A percentile compares a stretch with the other conserved stretches of the same genome.
These are phyloP conservation scores for Eurystomus glaucurus DNA, from an alignment of 2,797 vertebrate species.

Conservation along the genomic window DNA sequence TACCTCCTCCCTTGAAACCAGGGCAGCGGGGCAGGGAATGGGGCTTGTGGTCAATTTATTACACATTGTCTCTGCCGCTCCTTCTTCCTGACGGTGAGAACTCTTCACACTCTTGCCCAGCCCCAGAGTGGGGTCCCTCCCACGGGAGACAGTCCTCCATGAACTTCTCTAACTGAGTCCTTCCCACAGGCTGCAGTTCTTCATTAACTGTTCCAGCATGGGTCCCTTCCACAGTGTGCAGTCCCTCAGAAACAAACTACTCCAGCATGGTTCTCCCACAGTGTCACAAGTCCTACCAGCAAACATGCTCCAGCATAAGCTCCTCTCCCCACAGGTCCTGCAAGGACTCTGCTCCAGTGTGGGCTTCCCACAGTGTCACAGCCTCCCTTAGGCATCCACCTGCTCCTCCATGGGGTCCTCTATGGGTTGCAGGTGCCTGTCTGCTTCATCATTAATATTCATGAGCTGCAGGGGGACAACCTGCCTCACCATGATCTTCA, in stretches of 20 bases:
- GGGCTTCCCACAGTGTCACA: not conserved
- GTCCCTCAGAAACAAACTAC: not conserved
- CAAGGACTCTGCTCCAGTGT: not conserved
- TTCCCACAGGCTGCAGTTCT: not conserved
- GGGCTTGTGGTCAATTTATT: not conserved
- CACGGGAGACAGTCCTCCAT: not conserved
- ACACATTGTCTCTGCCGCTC: not conserved
- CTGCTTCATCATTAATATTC: not conserved
- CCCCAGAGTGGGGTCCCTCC: not conserved
- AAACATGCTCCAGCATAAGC: not conserved
- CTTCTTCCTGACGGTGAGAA: not conserved
- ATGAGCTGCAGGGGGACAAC: not conserved
- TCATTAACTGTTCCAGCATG: not conserved
- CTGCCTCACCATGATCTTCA: no score
- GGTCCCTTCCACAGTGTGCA: not conserved
- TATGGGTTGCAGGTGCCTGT: not conserved
- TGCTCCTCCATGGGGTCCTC: not conserved
- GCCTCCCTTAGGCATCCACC: not conserved
- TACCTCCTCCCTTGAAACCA: not conserved
- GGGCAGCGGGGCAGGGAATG: fast-evolving
- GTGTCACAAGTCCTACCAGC: not conserved
- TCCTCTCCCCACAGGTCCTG: not conserved
- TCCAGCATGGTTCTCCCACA: fast-evolving
- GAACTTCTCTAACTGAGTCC: not conserved
- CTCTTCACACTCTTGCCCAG: not conserved